phyloP scores from a whole-genome alignment of 2,888 invertebrate species.

The Capitulum mitella region DNA sequence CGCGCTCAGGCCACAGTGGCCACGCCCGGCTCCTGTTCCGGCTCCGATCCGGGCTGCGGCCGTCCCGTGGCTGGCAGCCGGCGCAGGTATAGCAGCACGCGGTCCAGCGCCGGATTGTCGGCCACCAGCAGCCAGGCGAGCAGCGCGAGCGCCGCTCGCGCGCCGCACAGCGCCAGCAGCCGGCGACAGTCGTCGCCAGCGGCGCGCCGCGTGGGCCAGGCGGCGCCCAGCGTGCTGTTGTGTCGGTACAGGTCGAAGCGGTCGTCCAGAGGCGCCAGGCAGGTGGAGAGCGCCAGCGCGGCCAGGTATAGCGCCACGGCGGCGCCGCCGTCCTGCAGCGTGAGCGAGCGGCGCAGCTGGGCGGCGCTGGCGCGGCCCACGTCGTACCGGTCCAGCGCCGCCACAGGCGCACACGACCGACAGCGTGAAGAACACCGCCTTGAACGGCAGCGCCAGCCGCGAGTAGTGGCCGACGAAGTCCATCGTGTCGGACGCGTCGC shows the following conservation, averaged over 20 bases:
- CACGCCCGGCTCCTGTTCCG: no score
- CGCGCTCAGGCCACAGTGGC: background rate
- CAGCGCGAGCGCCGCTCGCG: background rate
- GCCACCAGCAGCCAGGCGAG: conserved; percentile 14
- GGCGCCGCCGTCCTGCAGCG: conserved; percentile 8
- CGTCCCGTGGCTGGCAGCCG: background rate
- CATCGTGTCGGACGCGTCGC: background rate
- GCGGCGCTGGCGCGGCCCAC: background rate
- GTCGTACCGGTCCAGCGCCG: conserved; percentile 14
- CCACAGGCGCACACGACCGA: background rate
- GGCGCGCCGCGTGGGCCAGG: background rate
- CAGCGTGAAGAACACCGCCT: conserved; percentile 11
- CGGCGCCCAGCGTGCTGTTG: background rate
- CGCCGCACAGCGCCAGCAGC: background rate
- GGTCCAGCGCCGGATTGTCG: conserved; percentile 11
- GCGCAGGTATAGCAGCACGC: background rate
- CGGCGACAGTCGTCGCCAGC: background rate
- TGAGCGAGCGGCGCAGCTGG: background rate
- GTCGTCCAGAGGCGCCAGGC: conserved; percentile 1
- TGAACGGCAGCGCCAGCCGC: conserved; percentile 16
- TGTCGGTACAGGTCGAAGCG: background rate
- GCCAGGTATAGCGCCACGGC: conserved; percentile 10
- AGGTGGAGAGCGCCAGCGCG: background rate
- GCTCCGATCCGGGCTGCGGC: no score
- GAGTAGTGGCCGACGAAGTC: background rate